A percentile compares a stretch with the other conserved stretches of the same genome.
phyloP scores from a whole-genome alignment of 2,113 vertebrate species.

The Lipophrys pholis region DNA sequence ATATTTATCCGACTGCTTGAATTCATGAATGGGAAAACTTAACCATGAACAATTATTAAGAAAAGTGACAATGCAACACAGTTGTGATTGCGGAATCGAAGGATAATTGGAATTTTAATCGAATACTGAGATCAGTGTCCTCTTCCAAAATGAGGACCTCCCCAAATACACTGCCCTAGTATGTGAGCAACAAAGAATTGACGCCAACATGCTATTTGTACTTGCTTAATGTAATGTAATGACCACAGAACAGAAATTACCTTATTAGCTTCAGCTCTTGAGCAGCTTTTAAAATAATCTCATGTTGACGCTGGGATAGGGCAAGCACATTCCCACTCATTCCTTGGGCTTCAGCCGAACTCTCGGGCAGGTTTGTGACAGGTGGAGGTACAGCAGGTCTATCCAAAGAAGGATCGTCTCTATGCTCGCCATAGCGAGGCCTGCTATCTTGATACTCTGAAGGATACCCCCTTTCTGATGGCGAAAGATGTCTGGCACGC shows the following conservation, averaged over 20 bases:
- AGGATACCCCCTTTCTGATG: constrained; percentile 73
- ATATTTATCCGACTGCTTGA: too few species aligned
- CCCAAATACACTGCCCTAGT: too few species aligned
- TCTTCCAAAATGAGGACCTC: too few species aligned
- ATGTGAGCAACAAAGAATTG: too few species aligned
- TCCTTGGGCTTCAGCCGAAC: constrained; percentile 80
- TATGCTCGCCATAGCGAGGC: constrained; percentile 81
- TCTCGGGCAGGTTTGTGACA: constrained; percentile 79
- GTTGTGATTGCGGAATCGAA: too few species aligned
- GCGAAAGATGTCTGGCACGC: constrained; percentile 64
- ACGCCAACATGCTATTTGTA: too few species aligned
- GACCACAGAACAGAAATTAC: constrained; percentile 75
- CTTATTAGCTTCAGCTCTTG: constrained; percentile 98
- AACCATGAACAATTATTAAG: too few species aligned
- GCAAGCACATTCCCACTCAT: constrained; percentile 86
- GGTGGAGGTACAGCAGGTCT: constrained; percentile 37
- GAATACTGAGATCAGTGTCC: too few species aligned
- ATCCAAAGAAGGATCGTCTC: constrained; percentile 68
- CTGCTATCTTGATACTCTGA: constrained; percentile 71
- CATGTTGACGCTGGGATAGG: constrained; percentile 97
- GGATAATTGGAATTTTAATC: too few species aligned
- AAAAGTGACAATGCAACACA: too few species aligned
- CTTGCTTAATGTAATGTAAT: neutral
- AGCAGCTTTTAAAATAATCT: constrained; percentile 99
- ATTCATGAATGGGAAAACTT: too few species aligned